Evolutionary conservation across 2,888 invertebrate genomes (phyloP), one percentile per base, ranked within the genome.

Genomic region (Drosophila maculinotata): DNA sequence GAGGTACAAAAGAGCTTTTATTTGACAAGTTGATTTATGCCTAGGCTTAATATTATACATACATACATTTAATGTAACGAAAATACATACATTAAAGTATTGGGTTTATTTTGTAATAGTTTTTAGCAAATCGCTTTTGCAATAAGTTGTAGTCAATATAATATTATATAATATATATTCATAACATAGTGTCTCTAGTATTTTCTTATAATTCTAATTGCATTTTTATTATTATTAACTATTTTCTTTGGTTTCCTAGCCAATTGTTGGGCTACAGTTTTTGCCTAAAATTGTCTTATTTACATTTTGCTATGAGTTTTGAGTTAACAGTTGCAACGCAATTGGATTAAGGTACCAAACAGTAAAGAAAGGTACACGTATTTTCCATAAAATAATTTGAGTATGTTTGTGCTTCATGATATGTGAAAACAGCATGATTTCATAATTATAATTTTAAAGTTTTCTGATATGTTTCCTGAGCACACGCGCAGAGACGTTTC

Each of bases 1-100:
- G 72, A 85, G 83, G 83, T 84, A 84, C 83, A 85, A 84, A 84
- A 85, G 82, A 83, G 71, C 65, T 78, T 71, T 71, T 33, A 36
- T 15, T 59, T n/a, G 53, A 63, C 9, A 35, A 35, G 39, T 44
- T 53, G n/a, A 30, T 31, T 38, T 36, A 53, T 23, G 20, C n/a
- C 28, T 54, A 44, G n/a, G 12, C 41, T 31, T 8, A 39, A 39
- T 60, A 28, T 52, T 26, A 45, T 23, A 62, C 26, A 62, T 47
- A 31, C 38, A 45, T 31, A 33, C 36, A 30, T 23, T 28, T 28
- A 17, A 9, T 35, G 4, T 41, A 56, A 33, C 23, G 14, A 23
- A 31, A 23, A 39, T 39, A 58, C 41, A 59, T 38, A 60, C 26
- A 47, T 20, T 17, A 8, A 26, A 2, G 15, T 38, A 9, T 41